Base-by-base conservation (phyloP, 2,888 invertebrate genomes). In the Hydropsyche betteni region DNA sequence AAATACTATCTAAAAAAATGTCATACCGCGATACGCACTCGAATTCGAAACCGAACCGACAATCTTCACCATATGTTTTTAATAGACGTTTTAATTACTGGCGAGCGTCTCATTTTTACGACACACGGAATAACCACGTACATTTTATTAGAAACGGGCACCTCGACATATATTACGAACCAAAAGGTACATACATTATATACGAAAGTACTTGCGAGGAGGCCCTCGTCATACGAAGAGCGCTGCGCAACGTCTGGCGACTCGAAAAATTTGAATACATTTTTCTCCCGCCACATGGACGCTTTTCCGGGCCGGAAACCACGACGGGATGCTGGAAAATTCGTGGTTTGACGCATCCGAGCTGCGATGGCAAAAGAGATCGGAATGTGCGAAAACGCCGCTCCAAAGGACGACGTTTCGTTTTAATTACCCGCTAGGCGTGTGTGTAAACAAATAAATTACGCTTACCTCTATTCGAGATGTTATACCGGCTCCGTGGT, bases 401-500 rank as follows among this genome's bases (percentile, higher is more conserved):
- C 12, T 38, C 14, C 44, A 24, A 68, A 34, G n/a, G 74, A 58
- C 61, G 71, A 76, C 44, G 71, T 76, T 77, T 76, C 34, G 73
- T 73, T 69, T 74, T 78, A 76, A 78, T 78, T 78, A 75, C 74
- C 58, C 50, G 69, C 34, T 50, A 74, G 68, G 68, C 33, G 61
- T 16, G 51, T 72, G 75, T 74, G 76, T 74, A 75, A 75, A 76
- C 78, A 75, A 76, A 76, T 78, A 78, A 78, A 78, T 78, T 78
- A 76, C 76, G 74, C 64, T 34, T 36, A 16, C 44, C 44, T 69
- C 70, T 51, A 58, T 69, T 70, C 33, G 38, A 55, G 44, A 38
- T 61, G 58, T 12, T n/a, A 10, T 16, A 2, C 5, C 55, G 64
- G n/a, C 72, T 72, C 58, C 72, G 72, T 72, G 34, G 70, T 52